Evolutionary conservation across 2,888 invertebrate species (phyloP).

Genomic region (Leptura quadrifasciata): DNA sequence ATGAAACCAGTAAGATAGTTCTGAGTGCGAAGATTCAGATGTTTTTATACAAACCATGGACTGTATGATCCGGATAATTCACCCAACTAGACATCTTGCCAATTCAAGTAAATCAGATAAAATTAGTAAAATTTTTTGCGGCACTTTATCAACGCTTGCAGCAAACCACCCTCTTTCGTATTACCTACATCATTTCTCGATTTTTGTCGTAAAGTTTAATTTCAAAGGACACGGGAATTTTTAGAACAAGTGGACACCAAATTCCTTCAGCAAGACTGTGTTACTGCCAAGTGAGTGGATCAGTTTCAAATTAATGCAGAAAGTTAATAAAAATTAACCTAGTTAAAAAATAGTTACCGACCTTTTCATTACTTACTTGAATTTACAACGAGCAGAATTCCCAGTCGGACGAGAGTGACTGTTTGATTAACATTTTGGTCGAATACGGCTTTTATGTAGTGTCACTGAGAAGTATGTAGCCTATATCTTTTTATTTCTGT

Average conservation of each 20-base stretch:
- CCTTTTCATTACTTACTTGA: too few relatives aligned
- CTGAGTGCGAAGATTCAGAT: not conserved
- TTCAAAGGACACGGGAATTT: not conserved
- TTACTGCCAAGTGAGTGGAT: too few relatives aligned
- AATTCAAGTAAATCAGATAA: not conserved
- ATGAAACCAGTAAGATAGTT: constrained; percentile 2
- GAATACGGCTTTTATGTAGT: too few relatives aligned
- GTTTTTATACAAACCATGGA: not conserved
- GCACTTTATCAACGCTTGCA: not conserved
- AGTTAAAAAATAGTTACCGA: too few relatives aligned
- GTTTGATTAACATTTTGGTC: too few relatives aligned
- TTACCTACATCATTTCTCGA: not conserved
- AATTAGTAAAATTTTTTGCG: not conserved
- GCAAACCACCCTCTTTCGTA: not conserved
- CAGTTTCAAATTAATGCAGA: too few relatives aligned
- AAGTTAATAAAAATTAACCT: too few relatives aligned
- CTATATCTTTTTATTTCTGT: too few relatives aligned
- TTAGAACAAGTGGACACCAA: not conserved
- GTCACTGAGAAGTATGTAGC: too few relatives aligned
- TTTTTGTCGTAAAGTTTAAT: not conserved
- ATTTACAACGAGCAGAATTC: too few relatives aligned
- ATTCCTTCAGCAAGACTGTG: too few relatives aligned
- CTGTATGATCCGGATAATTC: not conserved
- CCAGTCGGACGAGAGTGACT: too few relatives aligned
- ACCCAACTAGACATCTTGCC: not conserved